phyloP scores from a whole-genome alignment of 2,113 vertebrate species.

The Mastomys natalensis region DNA sequence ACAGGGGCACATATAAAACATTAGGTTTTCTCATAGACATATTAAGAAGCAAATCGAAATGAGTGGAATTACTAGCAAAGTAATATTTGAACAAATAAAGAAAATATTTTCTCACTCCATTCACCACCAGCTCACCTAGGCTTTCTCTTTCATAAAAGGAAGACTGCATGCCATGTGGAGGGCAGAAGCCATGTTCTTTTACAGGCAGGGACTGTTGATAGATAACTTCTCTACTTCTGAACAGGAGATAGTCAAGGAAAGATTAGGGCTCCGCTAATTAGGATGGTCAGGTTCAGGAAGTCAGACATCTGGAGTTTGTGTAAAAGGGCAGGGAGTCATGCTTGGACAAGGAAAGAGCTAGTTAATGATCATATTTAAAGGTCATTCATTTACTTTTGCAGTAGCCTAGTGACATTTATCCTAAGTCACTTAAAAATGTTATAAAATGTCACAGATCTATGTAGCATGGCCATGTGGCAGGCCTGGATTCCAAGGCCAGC shows the following conservation, averaged over 20 bases:
- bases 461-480: constrained; percentile 7
- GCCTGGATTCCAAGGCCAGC: not conserved
- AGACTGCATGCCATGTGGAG: not conserved
- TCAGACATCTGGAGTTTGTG: constrained; percentile 61
- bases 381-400: constrained; percentile 69
- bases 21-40: not conserved
- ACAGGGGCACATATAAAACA: not conserved
- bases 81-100: not conserved
- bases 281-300: constrained; percentile 41
- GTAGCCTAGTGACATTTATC: constrained; percentile 76
- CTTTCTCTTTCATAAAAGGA: constrained; percentile 23
- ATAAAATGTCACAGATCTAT: constrained; percentile 74
- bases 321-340: constrained; percentile 73
- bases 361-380: constrained; percentile 80
- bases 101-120: not conserved
- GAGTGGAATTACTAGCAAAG: not conserved
- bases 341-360: constrained; percentile 71
- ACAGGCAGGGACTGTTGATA: not conserved
- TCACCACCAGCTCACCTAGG: not conserved
- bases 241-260: constrained; percentile 48
- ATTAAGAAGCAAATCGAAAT: not conserved
- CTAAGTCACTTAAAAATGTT: constrained; percentile 76
- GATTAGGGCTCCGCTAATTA: constrained; percentile 67
- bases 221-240: constrained; percentile 39
- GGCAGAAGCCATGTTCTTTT: constrained; percentile 18